phyloP scores from a whole-genome alignment of 2,113 vertebrate genomes.

The Pluvianellus socialis region DNA sequence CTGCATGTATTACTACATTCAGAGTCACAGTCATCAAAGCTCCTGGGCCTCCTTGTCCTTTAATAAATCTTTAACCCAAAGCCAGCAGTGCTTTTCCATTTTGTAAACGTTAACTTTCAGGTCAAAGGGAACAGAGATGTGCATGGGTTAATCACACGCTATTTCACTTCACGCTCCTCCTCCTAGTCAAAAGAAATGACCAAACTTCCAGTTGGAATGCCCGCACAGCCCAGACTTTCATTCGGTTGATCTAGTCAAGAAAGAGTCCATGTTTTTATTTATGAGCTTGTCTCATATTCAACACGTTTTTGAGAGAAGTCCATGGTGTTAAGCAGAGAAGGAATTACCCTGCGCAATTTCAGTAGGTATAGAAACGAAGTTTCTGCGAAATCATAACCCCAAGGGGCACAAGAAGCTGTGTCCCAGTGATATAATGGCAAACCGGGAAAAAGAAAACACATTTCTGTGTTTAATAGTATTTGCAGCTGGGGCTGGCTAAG shows the following conservation, averaged over 20 bases:
- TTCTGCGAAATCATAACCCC: neutral
- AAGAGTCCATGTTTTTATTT: neutral
- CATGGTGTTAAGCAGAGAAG: accelerated
- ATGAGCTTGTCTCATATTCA: neutral
- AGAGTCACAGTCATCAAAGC: neutral
- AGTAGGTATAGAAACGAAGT: neutral
- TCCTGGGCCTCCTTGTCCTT: neutral
- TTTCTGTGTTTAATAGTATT: neutral
- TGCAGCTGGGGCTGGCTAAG: neutral
- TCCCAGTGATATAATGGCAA: neutral
- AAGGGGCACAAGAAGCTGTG: neutral
- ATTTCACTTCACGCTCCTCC: neutral
- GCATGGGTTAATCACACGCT: neutral
- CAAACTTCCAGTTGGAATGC: neutral
- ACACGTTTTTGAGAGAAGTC: neutral
- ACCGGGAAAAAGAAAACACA: neutral
- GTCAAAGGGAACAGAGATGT: neutral
- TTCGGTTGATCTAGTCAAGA: neutral
- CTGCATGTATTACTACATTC: neutral
- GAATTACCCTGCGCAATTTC: neutral
- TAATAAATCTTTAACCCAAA: conserved; percentile 49
- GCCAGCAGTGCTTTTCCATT: neutral
- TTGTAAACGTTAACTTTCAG: conserved; percentile 7
- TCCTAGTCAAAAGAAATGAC: neutral
- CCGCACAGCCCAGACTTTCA: neutral